Evolutionary conservation across 2,888 invertebrate species (phyloP).

Genomic region (Agrochola lychnidis): DNA sequence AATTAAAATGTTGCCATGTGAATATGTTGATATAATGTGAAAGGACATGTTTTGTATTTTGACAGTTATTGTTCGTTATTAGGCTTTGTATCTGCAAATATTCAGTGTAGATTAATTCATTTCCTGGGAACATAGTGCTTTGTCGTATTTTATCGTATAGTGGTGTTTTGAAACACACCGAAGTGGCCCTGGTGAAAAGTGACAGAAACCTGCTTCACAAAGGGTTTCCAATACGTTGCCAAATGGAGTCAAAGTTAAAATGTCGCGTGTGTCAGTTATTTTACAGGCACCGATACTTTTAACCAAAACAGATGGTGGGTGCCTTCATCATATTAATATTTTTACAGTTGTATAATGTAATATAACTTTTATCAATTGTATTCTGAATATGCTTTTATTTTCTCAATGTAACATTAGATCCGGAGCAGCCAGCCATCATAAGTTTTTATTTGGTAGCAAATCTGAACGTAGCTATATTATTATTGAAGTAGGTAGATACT

Average conservation of each 20-base stretch:
- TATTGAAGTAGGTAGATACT: background rate
- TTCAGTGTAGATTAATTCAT: background rate
- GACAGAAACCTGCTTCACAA: constrained; percentile 2
- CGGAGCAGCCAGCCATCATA: background rate
- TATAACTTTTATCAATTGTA: background rate
- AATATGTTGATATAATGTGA: background rate
- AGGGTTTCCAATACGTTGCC: constrained; percentile 1
- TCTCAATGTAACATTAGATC: background rate
- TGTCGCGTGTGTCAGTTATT: background rate
- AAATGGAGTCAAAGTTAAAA: constrained; percentile 13
- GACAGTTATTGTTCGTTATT: background rate
- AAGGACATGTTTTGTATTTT: constrained; percentile 1
- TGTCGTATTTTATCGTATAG: background rate
- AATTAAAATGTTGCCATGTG: constrained; percentile 38
- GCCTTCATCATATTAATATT: background rate
- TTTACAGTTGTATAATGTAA: background rate
- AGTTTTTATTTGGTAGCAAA: background rate
- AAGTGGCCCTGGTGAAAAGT: background rate
- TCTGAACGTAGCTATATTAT: background rate
- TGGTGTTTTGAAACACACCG: background rate
- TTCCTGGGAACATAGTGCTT: background rate
- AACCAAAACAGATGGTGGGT: background rate
- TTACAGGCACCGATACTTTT: background rate
- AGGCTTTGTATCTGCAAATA: background rate
- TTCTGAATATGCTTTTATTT: background rate